Evolutionary conservation across 2,888 invertebrate genomes (phyloP).

Genomic region (Eupithecia subumbrata): DNA sequence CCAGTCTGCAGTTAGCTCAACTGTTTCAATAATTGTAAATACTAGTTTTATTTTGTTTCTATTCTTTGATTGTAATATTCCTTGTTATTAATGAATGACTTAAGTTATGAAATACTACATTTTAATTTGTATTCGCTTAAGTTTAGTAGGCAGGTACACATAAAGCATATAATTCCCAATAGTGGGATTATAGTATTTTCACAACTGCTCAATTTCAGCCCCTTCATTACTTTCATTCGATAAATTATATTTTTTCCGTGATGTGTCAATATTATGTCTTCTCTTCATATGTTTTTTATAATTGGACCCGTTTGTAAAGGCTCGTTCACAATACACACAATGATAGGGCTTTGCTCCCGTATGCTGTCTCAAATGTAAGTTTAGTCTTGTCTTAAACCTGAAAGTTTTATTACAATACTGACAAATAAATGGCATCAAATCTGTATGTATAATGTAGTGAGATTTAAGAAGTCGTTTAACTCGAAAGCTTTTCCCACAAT

Average conservation of each 20-base stretch:
- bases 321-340: constrained; percentile 72
- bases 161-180: background rate
- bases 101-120: too few species aligned
- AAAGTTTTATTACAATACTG: constrained; percentile 76
- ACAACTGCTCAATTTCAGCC: constrained; percentile 22
- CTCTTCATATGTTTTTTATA: constrained; percentile 79
- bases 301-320: constrained; percentile 80
- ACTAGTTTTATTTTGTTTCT: too few species aligned
- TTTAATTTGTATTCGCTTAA: background rate
- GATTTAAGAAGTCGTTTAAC: constrained; percentile 78
- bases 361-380: constrained; percentile 76
- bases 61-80: too few species aligned
- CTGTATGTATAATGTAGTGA: constrained; percentile 78
- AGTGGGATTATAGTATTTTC: background rate
- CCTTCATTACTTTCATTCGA: constrained; percentile 45
- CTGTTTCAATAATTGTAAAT: too few species aligned
- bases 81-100: too few species aligned
- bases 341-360: constrained; percentile 77
- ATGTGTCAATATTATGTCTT: constrained; percentile 75
- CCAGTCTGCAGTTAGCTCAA: too few species aligned
- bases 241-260: constrained; percentile 60
- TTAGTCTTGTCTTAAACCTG: constrained; percentile 74
- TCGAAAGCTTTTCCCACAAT: constrained; percentile 76
- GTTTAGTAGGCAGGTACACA: background rate
- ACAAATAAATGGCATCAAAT: constrained; percentile 74